These are phyloP conservation scores for Holothuria scabra DNA, from an alignment of 53 echinoderm and acorn worm species.

Conservation along the genomic window DNA sequence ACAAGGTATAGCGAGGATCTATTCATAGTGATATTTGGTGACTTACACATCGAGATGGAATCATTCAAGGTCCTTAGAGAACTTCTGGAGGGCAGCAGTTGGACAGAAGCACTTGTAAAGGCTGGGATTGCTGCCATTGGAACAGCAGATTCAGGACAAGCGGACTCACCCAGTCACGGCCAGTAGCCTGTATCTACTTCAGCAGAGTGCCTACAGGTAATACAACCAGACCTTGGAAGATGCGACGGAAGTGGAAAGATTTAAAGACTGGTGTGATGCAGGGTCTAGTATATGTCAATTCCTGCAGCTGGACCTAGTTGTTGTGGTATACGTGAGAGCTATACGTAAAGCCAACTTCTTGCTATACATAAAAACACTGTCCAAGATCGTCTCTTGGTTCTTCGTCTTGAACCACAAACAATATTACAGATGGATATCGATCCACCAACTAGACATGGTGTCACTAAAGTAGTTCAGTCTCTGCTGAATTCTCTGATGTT, in stretches of 20 bases:
- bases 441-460: slow-evolving; percentile 44
- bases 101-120: slow-evolving; percentile 26
- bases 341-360: slow-evolving; percentile 44
- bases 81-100: slow-evolving; percentile 16
- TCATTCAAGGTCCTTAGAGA: slow-evolving; percentile 35
- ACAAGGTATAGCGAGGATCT: slow-evolving; percentile 17
- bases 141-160: slow-evolving; percentile 56
- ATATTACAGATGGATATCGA: slow-evolving; percentile 44
- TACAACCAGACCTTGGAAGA: slow-evolving; percentile 6
- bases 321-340: slow-evolving; percentile 44
- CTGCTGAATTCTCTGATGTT: slow-evolving; percentile 50
- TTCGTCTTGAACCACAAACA: slow-evolving; percentile 35
- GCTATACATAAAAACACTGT: too few relatives aligned
- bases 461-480: neutral
- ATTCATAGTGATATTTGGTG: slow-evolving; percentile 48
- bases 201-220: slow-evolving; percentile 31
- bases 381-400: slow-evolving; percentile 50
- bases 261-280: too few relatives aligned
- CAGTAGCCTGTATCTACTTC: slow-evolving; percentile 40
- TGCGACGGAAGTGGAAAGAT: neutral
- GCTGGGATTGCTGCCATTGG: slow-evolving; percentile 30
- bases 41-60: slow-evolving; percentile 52
- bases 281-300: slow-evolving; percentile 2
- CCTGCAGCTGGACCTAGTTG: slow-evolving; percentile 22
- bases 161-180: slow-evolving; percentile 46